Conservation (phyloP, 2,888 invertebrate genomes). For the Sipha maydis region DNA sequence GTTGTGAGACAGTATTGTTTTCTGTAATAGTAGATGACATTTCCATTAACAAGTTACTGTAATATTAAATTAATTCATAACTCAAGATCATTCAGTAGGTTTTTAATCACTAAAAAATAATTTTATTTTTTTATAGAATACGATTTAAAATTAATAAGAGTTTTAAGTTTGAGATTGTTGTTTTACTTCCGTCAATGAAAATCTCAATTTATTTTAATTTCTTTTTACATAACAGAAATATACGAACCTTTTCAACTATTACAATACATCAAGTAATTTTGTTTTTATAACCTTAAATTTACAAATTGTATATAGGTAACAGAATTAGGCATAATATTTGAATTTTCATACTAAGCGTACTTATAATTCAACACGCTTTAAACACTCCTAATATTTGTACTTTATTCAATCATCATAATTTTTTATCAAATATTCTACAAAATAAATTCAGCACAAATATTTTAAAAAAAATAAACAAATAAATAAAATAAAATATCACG, state of each 20-base stretch:
- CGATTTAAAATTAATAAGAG: too few relatives aligned
- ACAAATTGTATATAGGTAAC: not conserved
- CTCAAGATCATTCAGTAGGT: not conserved
- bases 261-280: not conserved
- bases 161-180: too few relatives aligned
- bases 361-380: too few relatives aligned
- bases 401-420: not conserved
- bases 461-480: not conserved
- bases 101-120: not conserved
- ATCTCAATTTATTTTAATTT: not conserved
- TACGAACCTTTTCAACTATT: not conserved
- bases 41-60: slow-evolving; percentile 1
- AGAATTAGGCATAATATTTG: not conserved
- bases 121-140: too few relatives aligned
- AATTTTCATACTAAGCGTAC: not conserved
- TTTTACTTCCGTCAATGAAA: too few relatives aligned
- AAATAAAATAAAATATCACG: not conserved
- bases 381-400: not conserved
- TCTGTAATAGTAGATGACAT: slow-evolving; percentile 11
- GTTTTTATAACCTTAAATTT: not conserved
- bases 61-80: not conserved
- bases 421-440: not conserved
- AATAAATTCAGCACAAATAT: too few relatives aligned
- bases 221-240: not conserved
- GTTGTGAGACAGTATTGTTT: not conserved